Base-by-base conservation (phyloP, 2,797 vertebrate species). In the Eulemur coronatus region DNA sequence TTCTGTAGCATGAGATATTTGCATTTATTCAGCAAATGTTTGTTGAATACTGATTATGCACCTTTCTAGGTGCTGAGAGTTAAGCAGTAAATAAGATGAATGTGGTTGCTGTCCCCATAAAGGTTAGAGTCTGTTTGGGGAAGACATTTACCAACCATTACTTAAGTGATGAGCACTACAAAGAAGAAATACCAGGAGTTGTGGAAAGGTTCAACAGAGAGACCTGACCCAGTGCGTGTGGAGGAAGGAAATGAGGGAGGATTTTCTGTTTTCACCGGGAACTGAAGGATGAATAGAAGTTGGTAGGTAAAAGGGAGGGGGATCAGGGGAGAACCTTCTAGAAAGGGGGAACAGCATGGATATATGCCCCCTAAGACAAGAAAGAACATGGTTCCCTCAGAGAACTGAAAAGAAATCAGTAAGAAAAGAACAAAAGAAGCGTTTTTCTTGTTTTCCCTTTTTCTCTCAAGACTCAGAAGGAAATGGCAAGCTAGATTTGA, bases 351-450 rank as follows among this genome's bases (percentile, higher is more conserved):
- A 38, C 50, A 43, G 38, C 33, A 63, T 46, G 26, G 30, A 4
- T 87, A 20, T 81, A 5, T 10, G 24, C 33, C 28, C 28, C 69
- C 67, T 82, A 84, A 81, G 22, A 35, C 84, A 92, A 78, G 35
- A 84, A 93, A 43, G 85, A 86, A 75, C 26, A 43, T 59, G 78
- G 63, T 84, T 84, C 35, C 22, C 6, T 57, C 72, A 35, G 76
- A 86, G n/a, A 87, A 67, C 61, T 75, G 30, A 89, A 89, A 90
- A 73, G n/a, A 92, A 93, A 59, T 35, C 26, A 59, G 2, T 67
- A 78, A 94, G 24, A 73, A 80, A 80, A 87, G 20, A 79, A 41
- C 41, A 73, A 91, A 95, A 84, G 65, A 84, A 33, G 26, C 8
- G 13, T 84, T 87, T 92, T 82, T 22, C n/a, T 70, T 38, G 59